These are phyloP conservation scores for Desmophyllum pertusum DNA, from an alignment of 92 coral and sea anemone species.

Conservation along the genomic window DNA sequence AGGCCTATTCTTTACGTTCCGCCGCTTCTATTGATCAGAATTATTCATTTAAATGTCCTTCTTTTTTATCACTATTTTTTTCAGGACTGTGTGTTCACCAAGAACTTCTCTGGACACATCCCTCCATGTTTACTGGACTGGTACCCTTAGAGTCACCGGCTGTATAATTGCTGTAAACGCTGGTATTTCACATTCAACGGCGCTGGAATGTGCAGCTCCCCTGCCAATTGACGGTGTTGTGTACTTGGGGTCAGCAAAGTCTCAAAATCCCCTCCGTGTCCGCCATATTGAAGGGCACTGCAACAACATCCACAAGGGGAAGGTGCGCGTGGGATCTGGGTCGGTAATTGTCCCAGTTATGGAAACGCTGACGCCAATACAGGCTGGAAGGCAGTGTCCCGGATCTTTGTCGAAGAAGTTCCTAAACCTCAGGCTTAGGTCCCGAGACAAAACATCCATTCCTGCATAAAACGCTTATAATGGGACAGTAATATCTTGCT, in stretches of 20 bases:
- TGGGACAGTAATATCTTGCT: neutral
- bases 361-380: neutral
- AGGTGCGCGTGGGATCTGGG: conserved; percentile 28
- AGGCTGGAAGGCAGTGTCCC: neutral
- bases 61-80: neutral
- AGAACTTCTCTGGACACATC: neutral
- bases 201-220: conserved; percentile 28
- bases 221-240: conserved; percentile 33
- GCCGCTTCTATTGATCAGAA: too few relatives aligned
- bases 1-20: too few relatives aligned
- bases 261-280: conserved; percentile 18
- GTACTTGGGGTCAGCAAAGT: conserved; percentile 1
- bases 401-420: conserved; percentile 3
- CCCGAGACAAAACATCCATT: neutral
- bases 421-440: neutral
- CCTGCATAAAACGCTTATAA: neutral
- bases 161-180: conserved; percentile 31
- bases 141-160: neutral
- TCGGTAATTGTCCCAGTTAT: neutral
- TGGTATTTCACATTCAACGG: conserved; percentile 51
- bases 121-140: neutral
- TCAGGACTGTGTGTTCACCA: conserved; percentile 10
- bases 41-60: neutral
- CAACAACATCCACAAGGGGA: conserved; percentile 10
- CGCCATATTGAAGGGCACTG: conserved; percentile 53